phyloP scores from a whole-genome alignment of 2,797 vertebrate genomes.

The Vespertilio murinus region DNA sequence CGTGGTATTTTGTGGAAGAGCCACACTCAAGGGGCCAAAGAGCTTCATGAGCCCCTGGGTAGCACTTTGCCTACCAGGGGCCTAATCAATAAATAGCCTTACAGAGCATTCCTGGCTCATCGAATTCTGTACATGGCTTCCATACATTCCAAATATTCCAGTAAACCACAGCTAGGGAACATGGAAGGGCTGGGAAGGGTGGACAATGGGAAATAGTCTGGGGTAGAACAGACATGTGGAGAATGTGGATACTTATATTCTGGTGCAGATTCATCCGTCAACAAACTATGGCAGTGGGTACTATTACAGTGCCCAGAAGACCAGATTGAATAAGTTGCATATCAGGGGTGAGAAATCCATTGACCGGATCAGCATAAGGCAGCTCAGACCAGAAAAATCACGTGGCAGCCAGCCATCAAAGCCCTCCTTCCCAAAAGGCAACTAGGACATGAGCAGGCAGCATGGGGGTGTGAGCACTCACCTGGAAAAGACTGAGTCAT shows the following conservation, averaged over 20 bases:
- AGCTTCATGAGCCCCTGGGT: too few species aligned
- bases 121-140: background rate
- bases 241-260: background rate
- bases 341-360: background rate
- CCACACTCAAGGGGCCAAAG: too few species aligned
- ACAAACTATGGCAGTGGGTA: background rate
- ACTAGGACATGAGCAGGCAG: background rate
- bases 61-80: too few species aligned
- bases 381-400: background rate
- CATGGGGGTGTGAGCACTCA: background rate
- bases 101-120: background rate
- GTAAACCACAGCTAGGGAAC: background rate
- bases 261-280: background rate
- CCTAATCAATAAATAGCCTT: too few species aligned
- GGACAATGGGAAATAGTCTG: too few species aligned
- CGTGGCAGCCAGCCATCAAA: background rate
- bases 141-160: background rate
- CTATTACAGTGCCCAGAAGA: background rate
- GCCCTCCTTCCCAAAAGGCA: background rate
- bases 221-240: background rate
- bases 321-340: background rate
- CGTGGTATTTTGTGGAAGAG: too few species aligned
- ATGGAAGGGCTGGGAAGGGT: background rate
- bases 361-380: background rate
- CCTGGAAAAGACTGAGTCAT: background rate